Conservation (phyloP, 2,113 vertebrate species). For the Lonchura striata region DNA sequence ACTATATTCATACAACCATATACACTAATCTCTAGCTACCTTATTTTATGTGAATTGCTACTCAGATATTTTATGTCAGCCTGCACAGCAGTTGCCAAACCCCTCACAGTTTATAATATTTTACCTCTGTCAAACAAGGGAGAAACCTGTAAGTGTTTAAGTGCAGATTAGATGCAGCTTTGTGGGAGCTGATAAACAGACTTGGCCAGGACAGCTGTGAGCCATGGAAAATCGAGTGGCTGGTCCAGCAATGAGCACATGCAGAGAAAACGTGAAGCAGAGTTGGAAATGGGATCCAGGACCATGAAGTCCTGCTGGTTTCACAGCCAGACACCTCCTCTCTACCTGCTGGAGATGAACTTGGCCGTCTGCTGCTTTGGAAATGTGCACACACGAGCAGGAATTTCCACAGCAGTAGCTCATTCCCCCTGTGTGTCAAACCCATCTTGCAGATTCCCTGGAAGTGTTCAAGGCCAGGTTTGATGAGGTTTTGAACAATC, state of each 20-base stretch:
- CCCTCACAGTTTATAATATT: neutral
- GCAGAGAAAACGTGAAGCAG: neutral
- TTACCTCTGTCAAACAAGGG: conserved; percentile 4
- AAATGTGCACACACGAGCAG: accelerated
- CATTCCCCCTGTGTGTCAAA: neutral
- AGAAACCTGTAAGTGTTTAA: conserved; percentile 6
- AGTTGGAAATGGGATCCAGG: neutral
- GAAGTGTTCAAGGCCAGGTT: neutral
- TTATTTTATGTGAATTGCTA: neutral
- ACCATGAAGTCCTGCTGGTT: neutral
- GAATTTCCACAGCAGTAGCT: neutral
- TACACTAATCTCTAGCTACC: neutral
- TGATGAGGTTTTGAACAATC: neutral
- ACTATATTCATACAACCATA: neutral
- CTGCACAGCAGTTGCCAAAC: neutral
- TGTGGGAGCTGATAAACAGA: neutral
- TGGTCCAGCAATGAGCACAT: neutral
- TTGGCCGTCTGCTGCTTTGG: neutral
- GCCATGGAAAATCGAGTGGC: neutral
- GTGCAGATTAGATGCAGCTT: neutral
- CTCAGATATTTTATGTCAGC: neutral
- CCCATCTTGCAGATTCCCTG: neutral
- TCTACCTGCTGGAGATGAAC: neutral
- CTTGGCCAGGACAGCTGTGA: neutral
- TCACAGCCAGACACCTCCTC: neutral